phyloP scores from a whole-genome alignment of 2,113 vertebrate genomes.

The Odocoileus virginianus region DNA sequence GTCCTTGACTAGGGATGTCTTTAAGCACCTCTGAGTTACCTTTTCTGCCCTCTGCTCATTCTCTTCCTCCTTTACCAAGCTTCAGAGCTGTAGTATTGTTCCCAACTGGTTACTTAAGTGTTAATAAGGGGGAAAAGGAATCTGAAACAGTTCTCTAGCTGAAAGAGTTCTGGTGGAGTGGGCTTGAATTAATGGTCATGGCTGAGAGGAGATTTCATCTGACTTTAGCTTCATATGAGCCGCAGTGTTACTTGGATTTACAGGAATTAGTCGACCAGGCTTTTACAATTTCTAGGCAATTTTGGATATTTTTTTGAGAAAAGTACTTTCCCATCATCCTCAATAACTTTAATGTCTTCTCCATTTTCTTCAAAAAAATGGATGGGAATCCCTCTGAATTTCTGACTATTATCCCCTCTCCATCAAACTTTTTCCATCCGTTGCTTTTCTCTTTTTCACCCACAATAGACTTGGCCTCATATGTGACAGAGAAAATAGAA shows the following conservation, averaged over 20 bases:
- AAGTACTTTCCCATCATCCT: background rate
- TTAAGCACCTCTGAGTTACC: background rate
- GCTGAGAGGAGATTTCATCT: background rate
- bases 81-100: background rate
- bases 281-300: constrained; percentile 25
- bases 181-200: background rate
- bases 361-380: constrained; percentile 2
- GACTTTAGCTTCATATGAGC: background rate
- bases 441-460: background rate
- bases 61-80: background rate
- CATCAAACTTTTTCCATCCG: background rate
- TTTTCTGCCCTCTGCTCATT: background rate
- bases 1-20: background rate
- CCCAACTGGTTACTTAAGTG: background rate
- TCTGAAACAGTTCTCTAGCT: background rate
- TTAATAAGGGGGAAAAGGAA: background rate
- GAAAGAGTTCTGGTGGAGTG: background rate
- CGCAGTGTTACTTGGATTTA: background rate
- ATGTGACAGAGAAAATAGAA: background rate
- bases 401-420: background rate
- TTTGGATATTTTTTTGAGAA: background rate
- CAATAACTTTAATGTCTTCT: background rate
- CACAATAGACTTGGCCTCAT: background rate
- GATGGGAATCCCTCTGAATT: background rate
- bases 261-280: background rate